Evolutionary conservation across 2,113 vertebrate genomes (phyloP).

Genomic region (Vimba vimba): DNA sequence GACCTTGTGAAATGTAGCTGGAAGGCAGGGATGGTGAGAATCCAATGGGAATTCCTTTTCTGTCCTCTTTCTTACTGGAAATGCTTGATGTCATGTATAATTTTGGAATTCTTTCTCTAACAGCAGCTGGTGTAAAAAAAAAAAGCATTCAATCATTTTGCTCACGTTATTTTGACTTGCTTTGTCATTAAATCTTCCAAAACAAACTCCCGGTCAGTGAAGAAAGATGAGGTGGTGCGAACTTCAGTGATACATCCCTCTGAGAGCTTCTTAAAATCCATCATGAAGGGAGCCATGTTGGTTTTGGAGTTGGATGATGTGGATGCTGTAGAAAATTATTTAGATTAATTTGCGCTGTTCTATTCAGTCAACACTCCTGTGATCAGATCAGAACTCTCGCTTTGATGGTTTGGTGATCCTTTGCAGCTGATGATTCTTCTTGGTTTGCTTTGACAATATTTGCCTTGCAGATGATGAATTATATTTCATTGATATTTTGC

Average conservation of each 20-base stretch:
- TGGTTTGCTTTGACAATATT: not conserved
- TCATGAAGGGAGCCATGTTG: not conserved
- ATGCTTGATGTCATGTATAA: constrained; percentile 45
- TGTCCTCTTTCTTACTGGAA: constrained; percentile 41
- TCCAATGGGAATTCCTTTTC: constrained; percentile 45
- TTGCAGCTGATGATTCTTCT: not conserved
- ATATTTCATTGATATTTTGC: not conserved
- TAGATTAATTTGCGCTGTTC: not conserved
- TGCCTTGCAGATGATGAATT: not conserved
- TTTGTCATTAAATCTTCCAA: constrained; percentile 18
- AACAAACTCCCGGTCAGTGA: constrained; percentile 5
- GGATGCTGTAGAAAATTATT: not conserved
- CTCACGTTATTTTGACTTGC: constrained; percentile 26
- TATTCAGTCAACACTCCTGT: not conserved
- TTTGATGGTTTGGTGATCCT: not conserved
- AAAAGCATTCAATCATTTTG: constrained; percentile 27
- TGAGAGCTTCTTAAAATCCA: not conserved
- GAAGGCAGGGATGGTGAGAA: constrained; percentile 19
- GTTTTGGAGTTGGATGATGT: not conserved
- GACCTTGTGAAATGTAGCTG: constrained; percentile 46
- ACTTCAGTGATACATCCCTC: not conserved
- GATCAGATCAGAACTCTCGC: not conserved
- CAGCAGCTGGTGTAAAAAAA: constrained; percentile 39
- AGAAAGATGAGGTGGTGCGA: not conserved
- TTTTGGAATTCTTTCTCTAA: constrained; percentile 34